Evolutionary conservation across 37 sponge, comb jelly and placozoan genomes (phyloP), one percentile per base, ranked within the genome.

Genomic region (Oopsacas minuta): DNA sequence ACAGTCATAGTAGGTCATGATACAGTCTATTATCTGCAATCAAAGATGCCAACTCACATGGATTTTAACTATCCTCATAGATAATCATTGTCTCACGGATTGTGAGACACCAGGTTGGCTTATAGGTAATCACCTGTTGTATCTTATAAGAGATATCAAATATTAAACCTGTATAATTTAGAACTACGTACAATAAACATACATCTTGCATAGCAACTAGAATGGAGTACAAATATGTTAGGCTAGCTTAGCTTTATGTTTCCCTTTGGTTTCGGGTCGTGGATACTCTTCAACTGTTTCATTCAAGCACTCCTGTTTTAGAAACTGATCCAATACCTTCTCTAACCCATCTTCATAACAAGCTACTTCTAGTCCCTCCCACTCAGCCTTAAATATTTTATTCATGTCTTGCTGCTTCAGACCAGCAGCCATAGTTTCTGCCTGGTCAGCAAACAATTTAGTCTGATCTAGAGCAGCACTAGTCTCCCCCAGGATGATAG

Each of bases 401-500:
- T 61, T 61, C 75, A 61, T 61, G 75, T 61, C 75, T n/a, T 61
- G 75, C 75, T 61, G 75, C 75, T 61, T 61, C 17, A 61, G 75
- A 25, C 75, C 75, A 34, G 75, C 75, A 25, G 75, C 75, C 75
- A 61, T 61, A 3, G 75, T 34, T 34, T 34, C 75, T 5, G 75
- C 7, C 75, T 61, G 75, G 3, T 61, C 75, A 34, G 75, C 30
- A 34, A 61, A 61, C 75, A 61, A 3, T n/a, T 61, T 61, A 34
- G 75, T 61, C 22, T 61, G 75, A 34, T 61, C 75, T 3, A 61
- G 22, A 25, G 28, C 75, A 34, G 75, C 75, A 34, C 75, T 61
- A 7, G 28, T 34, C 75, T 61, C 75, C 75, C 99, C 95, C 42
- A 97, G 85, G 36, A 97, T 91, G 37, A 97, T 89, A 25, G 89